Evolutionary conservation across 2,797 vertebrate genomes (phyloP).

Genomic region (Strix occidentalis): DNA sequence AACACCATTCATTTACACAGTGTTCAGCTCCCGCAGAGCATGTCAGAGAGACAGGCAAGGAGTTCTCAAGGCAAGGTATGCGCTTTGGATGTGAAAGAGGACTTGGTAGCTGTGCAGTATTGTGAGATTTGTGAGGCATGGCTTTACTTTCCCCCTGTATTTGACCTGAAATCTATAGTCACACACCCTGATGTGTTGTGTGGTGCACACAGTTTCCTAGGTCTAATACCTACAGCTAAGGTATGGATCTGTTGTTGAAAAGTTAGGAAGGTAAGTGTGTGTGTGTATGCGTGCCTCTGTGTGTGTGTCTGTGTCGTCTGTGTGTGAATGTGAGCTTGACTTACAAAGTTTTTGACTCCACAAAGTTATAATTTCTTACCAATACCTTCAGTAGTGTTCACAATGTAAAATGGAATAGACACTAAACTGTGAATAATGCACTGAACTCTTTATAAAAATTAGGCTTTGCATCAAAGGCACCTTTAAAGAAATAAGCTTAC

Average conservation of each 20-base stretch:
- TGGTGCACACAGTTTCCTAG: neutral
- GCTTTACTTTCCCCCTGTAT: neutral
- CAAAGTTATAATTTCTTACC: neutral
- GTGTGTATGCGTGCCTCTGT: neutral
- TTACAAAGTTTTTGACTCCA: neutral
- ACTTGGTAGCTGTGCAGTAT: rapidly evolving
- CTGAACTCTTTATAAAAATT: neutral
- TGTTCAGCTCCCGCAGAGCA: neutral
- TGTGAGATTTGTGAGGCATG: neutral
- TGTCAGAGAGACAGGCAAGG: neutral
- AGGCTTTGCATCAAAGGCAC: neutral
- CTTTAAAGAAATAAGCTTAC: neutral
- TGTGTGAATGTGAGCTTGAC: neutral
- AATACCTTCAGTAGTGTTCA: neutral
- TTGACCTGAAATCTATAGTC: neutral
- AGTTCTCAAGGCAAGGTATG: neutral
- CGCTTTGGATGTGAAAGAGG: neutral
- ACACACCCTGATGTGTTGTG: neutral
- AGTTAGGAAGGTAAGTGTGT: neutral
- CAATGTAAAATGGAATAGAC: neutral
- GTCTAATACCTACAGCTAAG: neutral
- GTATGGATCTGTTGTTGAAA: neutral
- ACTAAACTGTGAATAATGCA: neutral
- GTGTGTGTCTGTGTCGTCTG: neutral
- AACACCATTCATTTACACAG: neutral